Evolutionary conservation across 1,140 invertebrate genomes (phyloP).

Genomic region (Nephotettix cincticeps): DNA sequence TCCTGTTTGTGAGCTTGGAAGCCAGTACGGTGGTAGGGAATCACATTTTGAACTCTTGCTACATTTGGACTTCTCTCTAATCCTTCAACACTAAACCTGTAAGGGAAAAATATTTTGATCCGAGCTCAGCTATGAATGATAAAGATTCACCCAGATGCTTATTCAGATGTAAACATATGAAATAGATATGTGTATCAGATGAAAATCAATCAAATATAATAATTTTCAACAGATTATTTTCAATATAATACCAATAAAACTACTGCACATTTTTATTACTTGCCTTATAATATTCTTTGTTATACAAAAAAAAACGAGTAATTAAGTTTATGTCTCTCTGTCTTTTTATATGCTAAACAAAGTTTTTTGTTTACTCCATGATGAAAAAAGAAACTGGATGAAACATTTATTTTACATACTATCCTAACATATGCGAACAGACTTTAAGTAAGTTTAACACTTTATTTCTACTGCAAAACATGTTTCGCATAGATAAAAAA

Average conservation of each 20-base stretch:
- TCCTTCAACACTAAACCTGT: slow-evolving; percentile 61
- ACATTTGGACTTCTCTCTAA: slow-evolving; percentile 52
- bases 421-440: too few species aligned
- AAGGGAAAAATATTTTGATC: slow-evolving; percentile 30
- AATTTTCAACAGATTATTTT: neutral
- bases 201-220: neutral
- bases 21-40: slow-evolving; percentile 57
- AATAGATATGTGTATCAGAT: neutral
- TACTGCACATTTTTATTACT: neutral
- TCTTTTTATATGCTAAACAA: too few species aligned
- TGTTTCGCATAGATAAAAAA: too few species aligned
- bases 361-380: too few species aligned
- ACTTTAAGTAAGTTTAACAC: too few species aligned
- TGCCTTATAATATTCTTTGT: neutral
- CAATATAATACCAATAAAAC: neutral
- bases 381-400: too few species aligned
- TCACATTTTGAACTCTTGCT: slow-evolving; percentile 49
- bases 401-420: too few species aligned
- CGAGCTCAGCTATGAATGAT: neutral
- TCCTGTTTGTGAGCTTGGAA: slow-evolving; percentile 58
- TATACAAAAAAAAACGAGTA: too few species aligned
- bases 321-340: too few species aligned
- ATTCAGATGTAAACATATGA: neutral
- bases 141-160: neutral
- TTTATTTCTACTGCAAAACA: too few species aligned